phyloP scores from a whole-genome alignment of 2,113 vertebrate genomes.

The Pardalotus punctatus region DNA sequence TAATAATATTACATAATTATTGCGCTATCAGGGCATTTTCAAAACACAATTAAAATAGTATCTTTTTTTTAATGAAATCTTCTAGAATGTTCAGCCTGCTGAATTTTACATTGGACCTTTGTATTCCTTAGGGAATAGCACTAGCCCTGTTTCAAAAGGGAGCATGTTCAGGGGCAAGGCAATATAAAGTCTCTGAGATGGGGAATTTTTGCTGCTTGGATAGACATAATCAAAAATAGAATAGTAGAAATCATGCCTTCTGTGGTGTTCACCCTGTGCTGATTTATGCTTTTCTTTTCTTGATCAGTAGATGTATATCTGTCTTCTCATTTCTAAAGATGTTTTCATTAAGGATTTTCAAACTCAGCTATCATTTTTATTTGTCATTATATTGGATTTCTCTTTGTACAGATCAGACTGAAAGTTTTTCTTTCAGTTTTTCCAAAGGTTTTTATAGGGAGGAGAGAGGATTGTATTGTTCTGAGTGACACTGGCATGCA shows the following conservation, averaged over 20 bases:
- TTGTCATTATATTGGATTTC: neutral
- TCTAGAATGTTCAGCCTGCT: neutral
- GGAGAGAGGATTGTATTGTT: neutral
- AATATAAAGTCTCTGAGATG: neutral
- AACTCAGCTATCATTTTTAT: neutral
- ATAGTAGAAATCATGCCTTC: neutral
- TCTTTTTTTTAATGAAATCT: neutral
- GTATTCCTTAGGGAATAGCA: neutral
- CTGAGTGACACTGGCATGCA: neutral
- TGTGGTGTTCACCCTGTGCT: neutral
- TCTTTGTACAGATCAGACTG: neutral
- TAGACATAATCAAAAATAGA: neutral
- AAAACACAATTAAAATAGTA: neutral
- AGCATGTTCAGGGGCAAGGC: neutral
- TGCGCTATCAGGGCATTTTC: neutral
- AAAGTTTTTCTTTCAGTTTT: neutral
- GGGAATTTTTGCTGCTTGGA: neutral
- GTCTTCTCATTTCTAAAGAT: neutral
- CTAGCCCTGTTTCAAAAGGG: neutral
- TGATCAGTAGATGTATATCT: neutral
- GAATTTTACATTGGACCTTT: neutral
- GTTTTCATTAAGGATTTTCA: neutral
- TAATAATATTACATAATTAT: neutral
- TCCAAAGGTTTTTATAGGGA: neutral
- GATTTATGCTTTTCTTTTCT: neutral